A percentile compares a stretch with the other conserved stretches of the same genome.
phyloP scores from a whole-genome alignment of 2,113 vertebrate genomes.

The Sminthopsis crassicaudata region DNA sequence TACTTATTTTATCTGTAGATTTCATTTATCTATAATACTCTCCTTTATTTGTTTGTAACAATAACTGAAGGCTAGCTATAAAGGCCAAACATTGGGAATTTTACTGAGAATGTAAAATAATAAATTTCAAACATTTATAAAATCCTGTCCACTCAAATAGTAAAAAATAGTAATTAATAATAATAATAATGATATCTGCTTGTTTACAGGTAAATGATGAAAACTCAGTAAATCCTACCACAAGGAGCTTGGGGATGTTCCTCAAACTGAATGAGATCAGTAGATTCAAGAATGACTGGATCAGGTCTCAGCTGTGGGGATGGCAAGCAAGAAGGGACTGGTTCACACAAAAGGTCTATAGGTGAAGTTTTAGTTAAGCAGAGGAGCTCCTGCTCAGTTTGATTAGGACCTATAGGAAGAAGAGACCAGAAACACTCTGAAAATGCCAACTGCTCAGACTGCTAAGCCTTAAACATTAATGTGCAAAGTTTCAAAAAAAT shows the following conservation, averaged over 20 bases:
- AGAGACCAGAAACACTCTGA: not conserved
- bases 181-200: not conserved
- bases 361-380: constrained; percentile 87
- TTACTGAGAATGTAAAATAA: not conserved
- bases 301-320: constrained; percentile 96
- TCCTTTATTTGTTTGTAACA: not conserved
- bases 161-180: not conserved
- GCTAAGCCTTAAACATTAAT: not conserved
- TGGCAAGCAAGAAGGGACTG: constrained; percentile 95
- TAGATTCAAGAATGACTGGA: constrained; percentile 87
- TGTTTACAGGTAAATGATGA: not conserved
- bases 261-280: constrained; percentile 95
- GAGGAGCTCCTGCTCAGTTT: constrained; percentile 90
- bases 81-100: not conserved
- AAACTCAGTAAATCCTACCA: constrained; percentile 72
- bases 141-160: not conserved
- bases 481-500: not conserved
- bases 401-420: constrained; percentile 80
- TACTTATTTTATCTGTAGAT: not conserved
- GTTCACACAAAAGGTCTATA: constrained; percentile 94
- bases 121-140: not conserved
- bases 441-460: not conserved
- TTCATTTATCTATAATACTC: not conserved
- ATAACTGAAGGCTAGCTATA: not conserved
- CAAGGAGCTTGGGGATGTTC: constrained; percentile 81